Base-by-base conservation (phyloP, 2,797 vertebrate genomes). In the Gymnoscopelus braueri region DNA sequence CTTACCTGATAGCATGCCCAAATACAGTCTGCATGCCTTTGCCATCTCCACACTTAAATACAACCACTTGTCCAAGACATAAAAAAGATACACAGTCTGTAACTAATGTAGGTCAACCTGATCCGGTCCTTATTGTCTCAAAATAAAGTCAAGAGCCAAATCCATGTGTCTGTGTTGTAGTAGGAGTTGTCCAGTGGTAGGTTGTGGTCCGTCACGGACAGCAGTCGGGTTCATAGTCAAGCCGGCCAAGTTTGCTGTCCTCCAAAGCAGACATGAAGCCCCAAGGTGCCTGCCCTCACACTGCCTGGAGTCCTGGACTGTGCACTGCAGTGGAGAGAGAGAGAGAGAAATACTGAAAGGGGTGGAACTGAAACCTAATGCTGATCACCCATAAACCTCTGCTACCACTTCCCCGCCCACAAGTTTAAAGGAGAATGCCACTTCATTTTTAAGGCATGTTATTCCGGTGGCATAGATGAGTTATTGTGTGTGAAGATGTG, bases 1-100 rank as follows among this genome's bases (percentile, higher is more conserved):
- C 80, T 77, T 87, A 93, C 91, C 91, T 81, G 89, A 76, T 55
- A 87, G 3, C 67, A 91, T 71, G 67, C 71, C 81, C 14, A 85
- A 59, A 74, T 44, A 89, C 57, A 90, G 68, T 62, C 63, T 69
- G 71, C 64, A 71, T 53, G 82, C 66, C 67, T 69, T 78, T 57
- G 87, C 87, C 91, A 93, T 93, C 65, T 88, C 85, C 69, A 83
- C 66, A 63, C 60, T 19, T 77, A 67, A 64, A 63, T 51, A 2
- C 70, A 78, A 76, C 55, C 10, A 9, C 65, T 80, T 63, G 75
- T 82, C 66, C 11, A n/a, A 57, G 4, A 53, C 52, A 35, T 74
- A 19, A 71, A 84, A 71, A 84, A 73, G 53, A 51, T 48, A 1
- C 4, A 11, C 4, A 11, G 15, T 55, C 65, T 63, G 32, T 23